Conservation (phyloP, 2,888 invertebrate genomes). For the Callyntrura sp. region DNA sequence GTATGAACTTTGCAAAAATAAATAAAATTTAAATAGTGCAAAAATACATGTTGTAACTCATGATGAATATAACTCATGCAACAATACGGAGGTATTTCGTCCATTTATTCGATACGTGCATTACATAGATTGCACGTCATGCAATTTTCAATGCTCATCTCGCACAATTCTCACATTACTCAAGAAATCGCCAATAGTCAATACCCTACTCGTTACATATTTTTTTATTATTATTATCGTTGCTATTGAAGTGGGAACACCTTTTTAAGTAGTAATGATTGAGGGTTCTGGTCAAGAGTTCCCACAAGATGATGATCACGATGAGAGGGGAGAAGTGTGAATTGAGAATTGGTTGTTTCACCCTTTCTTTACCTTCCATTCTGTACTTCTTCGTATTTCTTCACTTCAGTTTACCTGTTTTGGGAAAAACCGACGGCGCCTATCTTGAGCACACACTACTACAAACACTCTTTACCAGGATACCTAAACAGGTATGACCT, state of each 20-base stretch:
- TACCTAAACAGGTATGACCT: conserved; percentile 72
- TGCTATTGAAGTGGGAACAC: conserved; percentile 4
- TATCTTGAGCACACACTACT: conserved; percentile 16
- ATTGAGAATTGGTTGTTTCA: conserved; percentile 59
- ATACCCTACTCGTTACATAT: conserved; percentile 24
- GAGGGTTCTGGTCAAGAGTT: conserved; percentile 57
- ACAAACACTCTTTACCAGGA: neutral
- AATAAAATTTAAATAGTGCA: neutral
- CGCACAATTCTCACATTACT: conserved; percentile 11
- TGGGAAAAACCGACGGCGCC: conserved; percentile 78
- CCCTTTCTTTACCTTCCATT: conserved; percentile 21
- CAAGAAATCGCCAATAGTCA: conserved; percentile 52
- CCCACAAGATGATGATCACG: conserved; percentile 63
- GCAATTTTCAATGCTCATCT: neutral
- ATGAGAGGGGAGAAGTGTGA: conserved; percentile 56
- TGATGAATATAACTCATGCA: neutral
- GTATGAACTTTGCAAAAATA: no score
- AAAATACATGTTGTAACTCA: neutral
- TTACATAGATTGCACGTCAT: neutral
- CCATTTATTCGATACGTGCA: neutral
- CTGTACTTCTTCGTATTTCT: conserved; percentile 45
- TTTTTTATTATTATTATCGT: conserved; percentile 23
- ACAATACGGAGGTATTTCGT: neutral
- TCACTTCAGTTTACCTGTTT: conserved; percentile 70
- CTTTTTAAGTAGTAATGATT: conserved; percentile 58